Percentiles rank a stretch among this genome's conserved stretches.
Conservation (phyloP, 2,797 vertebrate species). For the Masticophis lateralis region DNA sequence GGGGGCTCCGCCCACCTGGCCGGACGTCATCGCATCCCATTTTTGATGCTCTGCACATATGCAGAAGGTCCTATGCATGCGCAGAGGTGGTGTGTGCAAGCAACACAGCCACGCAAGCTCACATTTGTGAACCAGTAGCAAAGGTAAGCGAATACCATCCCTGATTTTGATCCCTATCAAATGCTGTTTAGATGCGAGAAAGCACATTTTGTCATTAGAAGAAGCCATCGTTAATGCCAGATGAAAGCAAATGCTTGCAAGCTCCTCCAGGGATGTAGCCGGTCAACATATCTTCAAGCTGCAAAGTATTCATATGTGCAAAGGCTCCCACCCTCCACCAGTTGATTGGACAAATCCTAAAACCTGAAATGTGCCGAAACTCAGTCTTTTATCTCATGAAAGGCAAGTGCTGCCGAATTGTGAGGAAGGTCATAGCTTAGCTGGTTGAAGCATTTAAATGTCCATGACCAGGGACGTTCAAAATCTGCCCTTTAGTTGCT, state of each 20-base stretch:
- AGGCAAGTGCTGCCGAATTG: neutral
- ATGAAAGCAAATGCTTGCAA: neutral
- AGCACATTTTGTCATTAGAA: neutral
- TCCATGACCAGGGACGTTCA: neutral
- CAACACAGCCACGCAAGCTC: no score
- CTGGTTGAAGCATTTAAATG: neutral
- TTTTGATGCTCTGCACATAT: no score
- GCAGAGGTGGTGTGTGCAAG: no score
- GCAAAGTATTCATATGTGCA: neutral
- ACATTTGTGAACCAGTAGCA: no score
- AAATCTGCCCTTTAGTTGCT: neutral
- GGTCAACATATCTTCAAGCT: neutral
- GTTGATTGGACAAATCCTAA: neutral
- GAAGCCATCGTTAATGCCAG: neutral
- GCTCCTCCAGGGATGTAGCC: neutral
- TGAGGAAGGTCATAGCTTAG: neutral
- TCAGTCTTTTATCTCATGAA: neutral
- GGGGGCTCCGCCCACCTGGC: no score
- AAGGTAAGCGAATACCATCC: no score
- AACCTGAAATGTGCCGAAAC: conserved; percentile 9
- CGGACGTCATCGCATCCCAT: no score
- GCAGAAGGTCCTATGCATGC: no score
- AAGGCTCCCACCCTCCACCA: neutral
- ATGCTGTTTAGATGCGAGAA: neutral
- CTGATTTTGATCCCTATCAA: neutral